Evolutionary conservation across 2,113 vertebrate genomes (phyloP).

Genomic region (Nesospiza acunhae): DNA sequence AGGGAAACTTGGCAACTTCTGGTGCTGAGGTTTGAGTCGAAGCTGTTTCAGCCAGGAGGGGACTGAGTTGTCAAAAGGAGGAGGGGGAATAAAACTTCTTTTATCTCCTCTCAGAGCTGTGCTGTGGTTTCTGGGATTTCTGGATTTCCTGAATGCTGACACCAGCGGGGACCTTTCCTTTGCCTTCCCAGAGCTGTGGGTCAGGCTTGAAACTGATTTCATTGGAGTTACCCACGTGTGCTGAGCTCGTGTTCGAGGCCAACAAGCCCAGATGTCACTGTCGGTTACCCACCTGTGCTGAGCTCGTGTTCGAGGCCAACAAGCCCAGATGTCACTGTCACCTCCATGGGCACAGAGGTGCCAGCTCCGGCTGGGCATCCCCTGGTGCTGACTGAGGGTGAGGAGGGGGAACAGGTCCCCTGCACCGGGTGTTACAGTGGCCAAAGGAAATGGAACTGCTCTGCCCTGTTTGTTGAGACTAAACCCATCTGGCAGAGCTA

Average conservation of each 20-base stretch:
- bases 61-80: neutral
- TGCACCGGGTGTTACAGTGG: too few species aligned
- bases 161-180: neutral
- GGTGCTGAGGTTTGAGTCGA: neutral
- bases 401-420: neutral
- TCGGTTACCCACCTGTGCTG: neutral
- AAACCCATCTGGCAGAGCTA: neutral
- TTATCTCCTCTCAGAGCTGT: neutral
- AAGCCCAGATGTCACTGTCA: neutral
- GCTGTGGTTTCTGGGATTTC: neutral
- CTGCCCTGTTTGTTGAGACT: neutral
- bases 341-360: accelerated
- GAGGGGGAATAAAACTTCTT: neutral
- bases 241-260: neutral
- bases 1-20: neutral
- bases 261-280: neutral
- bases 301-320: neutral
- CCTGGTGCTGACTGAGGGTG: neutral
- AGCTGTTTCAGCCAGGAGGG: neutral
- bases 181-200: neutral
- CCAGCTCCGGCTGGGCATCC: accelerated
- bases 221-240: neutral
- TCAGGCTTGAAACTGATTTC: neutral
- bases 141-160: neutral
- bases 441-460: neutral